Evolutionary conservation across 2,888 invertebrate species (phyloP), one percentile per base, ranked within the genome.

Genomic region (Epirrhoe alternata): DNA sequence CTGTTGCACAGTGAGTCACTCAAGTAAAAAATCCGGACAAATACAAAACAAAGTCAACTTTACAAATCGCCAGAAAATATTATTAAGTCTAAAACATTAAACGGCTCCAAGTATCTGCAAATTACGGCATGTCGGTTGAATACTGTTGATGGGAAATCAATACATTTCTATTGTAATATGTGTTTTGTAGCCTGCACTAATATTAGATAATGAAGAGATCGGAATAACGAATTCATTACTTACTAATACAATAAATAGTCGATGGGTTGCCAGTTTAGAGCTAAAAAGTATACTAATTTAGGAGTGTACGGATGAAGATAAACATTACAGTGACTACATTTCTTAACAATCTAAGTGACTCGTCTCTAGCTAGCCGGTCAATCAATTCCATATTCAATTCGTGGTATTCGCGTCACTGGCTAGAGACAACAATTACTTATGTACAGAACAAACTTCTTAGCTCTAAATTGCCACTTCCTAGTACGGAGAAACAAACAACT

Each of bases 91-190:
- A 87, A 88, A 87, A 85, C 74, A 86, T 83, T 78, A 76, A 87
- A 91, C 89, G 92, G 90, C 88, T 91, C 90, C 88, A 86, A 89
- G 89, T 92, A 89, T 92, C 88, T 90, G 92, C 87, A 86, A 89
- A 89, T 88, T 82, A 89, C 92, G 92, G 92, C 87, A 89, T 89
- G 87, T 92, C 89, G 87, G 87, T 91, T 88, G 85, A 87, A 86
- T 85, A 87, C 83, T 89, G 88, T 90, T 85, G 89, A 85, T 90
- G 88, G 88, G 84, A 93, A 93, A 89, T 87, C 83, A 92, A 92
- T 92, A 89, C 84, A 83, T 88, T 86, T 84, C 92, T 93, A 93
- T 92, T 93, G 92, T 92, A 92, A 92, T 89, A 85, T 92, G 91
- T 92, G 92, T 89, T 79, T 81, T 85, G 84, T 89, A 91, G 92